Evolutionary conservation across 1,140 invertebrate genomes (phyloP), one percentile per base, ranked within the genome.

Genomic region (Apis laboriosa): DNA sequence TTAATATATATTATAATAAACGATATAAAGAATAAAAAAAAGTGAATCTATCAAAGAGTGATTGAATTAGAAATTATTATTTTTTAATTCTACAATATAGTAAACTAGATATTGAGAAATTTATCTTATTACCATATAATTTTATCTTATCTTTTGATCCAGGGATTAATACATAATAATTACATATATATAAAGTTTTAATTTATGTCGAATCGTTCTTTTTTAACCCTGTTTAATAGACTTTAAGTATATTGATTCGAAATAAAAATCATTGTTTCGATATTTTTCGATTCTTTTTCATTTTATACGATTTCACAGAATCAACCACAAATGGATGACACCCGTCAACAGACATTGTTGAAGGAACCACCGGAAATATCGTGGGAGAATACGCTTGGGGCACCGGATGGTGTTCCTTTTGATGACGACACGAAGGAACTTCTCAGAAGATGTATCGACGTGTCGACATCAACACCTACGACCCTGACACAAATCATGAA

Each of bases 401-500:
- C 92, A 8, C 92, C 91, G 0, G 84, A 89, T 58, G 92, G 92
- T 0, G 90, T 92, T 9, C 91, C 91, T 1, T 92, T 93, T 28
- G 92, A 93, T 74, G 92, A 92, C 1, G 91, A 91, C 51, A 93
- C 92, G 1, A 93, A 90, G 63, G 88, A 92, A 11, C 60, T 93
- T 9, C 78, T 93, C 0, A 91, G 83, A 28, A 84, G 81, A 12
- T 93, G 92, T 63, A 73, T 92, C 49, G 84, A 91, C 17, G 79
- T 88, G 13, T 88, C 89, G 11, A 72, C 89, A 43, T 89, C 91
- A 11, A 76, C 84, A 4, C 91, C 89, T 13, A 88, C 89, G 5
- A 93, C 85, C 34, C 66, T 94, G 34, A 15, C 88, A n/a, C 91
- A 93, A n/a, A 77, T 94, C 64, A 90, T 94, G 4, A 90, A 92